Base-by-base conservation (phyloP, 2,888 invertebrate species). In the Xestobium rufovillosum region DNA sequence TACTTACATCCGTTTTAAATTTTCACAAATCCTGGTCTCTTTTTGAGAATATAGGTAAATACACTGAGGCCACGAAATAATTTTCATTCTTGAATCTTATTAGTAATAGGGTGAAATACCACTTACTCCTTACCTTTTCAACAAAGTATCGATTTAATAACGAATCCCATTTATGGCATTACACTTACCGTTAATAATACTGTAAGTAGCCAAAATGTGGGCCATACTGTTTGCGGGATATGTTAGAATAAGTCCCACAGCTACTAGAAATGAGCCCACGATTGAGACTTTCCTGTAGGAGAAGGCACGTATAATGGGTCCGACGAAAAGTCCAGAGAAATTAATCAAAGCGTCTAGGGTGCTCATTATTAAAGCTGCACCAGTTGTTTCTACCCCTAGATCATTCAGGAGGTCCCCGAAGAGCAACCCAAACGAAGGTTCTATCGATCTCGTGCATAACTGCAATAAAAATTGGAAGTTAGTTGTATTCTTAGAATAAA, bases 381-480 rank as follows among this genome's bases (percentile, higher is more conserved):
- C 81, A 0, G 83, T 83, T 1, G 84, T 84, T 47, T 76, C 77
- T 31, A 83, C 80, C n/a, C 73, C 69, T 17, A 84, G 69, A 39
- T 80, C 76, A 38, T 70, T 69, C 35, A 85, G 64, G 23, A 82
- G 66, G 60, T 84, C 83, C 50, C 81, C 80, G 59, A 85, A 85
- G n/a, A 85, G 72, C 34, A 85, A 68, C 29, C 84, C 84, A 55
- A 85, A 85, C 1, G 84, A 85, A 35, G 85, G 84, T 61, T 86
- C 86, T 55, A 86, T 72, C 14, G 84, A 82, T 56, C 85, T 73
- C 32, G 85, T 81, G 43, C 83, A 83, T 59, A 86, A 72, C 85
- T 85, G 69, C 17, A 73, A 75, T 41, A 26, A 8, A 19, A 19
- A 19, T n/a, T n/a, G n/a, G n/a, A n/a, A n/a, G n/a, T n/a, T n/a